Evolutionary conservation across 2,113 vertebrate species (phyloP).

Genomic region (Corynorhinus townsendii): DNA sequence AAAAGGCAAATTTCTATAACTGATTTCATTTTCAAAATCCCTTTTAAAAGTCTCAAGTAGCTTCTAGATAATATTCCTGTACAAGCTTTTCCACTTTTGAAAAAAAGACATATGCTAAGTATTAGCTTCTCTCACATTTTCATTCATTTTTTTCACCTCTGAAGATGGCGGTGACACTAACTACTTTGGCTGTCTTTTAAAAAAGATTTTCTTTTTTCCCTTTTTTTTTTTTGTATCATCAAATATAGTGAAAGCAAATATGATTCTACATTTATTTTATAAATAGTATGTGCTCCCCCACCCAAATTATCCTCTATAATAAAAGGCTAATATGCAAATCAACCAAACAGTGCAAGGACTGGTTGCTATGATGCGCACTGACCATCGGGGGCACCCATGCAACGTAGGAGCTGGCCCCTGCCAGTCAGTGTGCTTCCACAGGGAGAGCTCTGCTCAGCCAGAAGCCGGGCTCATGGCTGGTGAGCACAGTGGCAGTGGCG

Average conservation of each 20-base stretch:
- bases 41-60: slow-evolving; percentile 9
- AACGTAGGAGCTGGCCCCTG: no score
- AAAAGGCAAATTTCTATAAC: background rate
- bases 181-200: background rate
- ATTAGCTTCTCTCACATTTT: slow-evolving; percentile 21
- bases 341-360: no score
- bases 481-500: no score
- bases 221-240: background rate
- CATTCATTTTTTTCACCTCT: background rate
- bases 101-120: background rate
- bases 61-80: background rate
- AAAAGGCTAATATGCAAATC: no score
- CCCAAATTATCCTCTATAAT: background rate
- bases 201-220: background rate
- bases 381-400: no score
- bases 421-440: no score
- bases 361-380: no score
- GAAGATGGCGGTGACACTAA: background rate
- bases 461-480: no score
- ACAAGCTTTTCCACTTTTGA: background rate
- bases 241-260: background rate
- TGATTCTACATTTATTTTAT: background rate
- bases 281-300: background rate
- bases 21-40: slow-evolving; percentile 32
- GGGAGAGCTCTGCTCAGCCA: no score